Evolutionary conservation across 2,888 invertebrate species (phyloP).

Genomic region (Ormyrus pomaceus): DNA sequence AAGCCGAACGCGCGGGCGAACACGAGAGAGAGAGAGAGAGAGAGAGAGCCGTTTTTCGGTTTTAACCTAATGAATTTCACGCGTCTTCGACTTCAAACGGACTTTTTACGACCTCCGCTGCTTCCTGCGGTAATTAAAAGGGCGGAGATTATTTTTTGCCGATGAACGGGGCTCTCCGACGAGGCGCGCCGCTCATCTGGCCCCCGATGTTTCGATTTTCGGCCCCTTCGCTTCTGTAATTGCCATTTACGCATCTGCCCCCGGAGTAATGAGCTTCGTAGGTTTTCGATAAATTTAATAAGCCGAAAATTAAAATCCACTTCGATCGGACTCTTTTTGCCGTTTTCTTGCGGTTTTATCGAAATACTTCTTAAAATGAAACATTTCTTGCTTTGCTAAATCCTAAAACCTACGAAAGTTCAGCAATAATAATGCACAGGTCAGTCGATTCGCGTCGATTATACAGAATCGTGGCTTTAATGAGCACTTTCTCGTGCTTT

Average conservation of each 20-base stretch:
- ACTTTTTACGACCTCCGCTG: conserved; percentile 24
- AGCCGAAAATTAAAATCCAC: too few species aligned
- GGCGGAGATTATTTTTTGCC: conserved; percentile 26
- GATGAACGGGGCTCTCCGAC: not conserved
- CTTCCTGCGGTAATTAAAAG: conserved; percentile 48
- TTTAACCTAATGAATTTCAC: conserved; percentile 54
- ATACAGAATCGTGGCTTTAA: too few species aligned
- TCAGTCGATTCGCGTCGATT: too few species aligned
- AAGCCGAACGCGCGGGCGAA: conserved; percentile 34
- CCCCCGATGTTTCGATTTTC: not conserved
- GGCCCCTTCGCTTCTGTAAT: conserved; percentile 13
- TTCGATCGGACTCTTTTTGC: too few species aligned
- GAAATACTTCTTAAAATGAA: too few species aligned
- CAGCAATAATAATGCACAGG: too few species aligned
- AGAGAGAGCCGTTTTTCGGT: conserved; percentile 21
- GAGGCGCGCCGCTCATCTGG: too few species aligned
- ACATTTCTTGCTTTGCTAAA: too few species aligned
- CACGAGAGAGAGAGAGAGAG: not conserved
- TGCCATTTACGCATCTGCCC: not conserved
- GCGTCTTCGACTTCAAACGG: conserved; percentile 52
- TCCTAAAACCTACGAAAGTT: too few species aligned
- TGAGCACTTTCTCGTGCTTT: too few species aligned
- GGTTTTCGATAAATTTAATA: not conserved
- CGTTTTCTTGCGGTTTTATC: too few species aligned
- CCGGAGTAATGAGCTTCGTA: not conserved